A percentile compares a stretch with the other conserved stretches of the same genome.
Conservation (phyloP, 2,888 invertebrate genomes). For the Chymomyza procnemis region DNA sequence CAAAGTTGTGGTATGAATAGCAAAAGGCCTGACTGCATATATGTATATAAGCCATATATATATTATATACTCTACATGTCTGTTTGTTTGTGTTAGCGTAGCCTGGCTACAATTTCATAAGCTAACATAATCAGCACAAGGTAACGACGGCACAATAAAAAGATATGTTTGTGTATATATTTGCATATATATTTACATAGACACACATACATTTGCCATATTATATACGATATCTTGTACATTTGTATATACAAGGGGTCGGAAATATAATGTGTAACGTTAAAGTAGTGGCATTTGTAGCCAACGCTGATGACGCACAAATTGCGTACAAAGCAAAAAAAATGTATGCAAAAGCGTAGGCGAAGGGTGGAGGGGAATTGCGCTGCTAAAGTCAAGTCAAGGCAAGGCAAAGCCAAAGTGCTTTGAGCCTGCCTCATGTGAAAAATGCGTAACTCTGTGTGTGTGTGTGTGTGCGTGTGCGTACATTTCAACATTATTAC, state of each 20-base stretch:
- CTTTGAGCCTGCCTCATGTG: neutral
- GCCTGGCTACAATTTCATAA: conserved; percentile 6
- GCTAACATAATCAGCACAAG: conserved; percentile 4
- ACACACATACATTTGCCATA: neutral
- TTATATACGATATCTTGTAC: too few species aligned
- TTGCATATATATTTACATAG: neutral
- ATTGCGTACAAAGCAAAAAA: conserved; percentile 27
- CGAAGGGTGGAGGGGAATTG: neutral
- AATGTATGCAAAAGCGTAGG: conserved; percentile 17
- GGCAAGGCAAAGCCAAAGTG: neutral
- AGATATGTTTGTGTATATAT: neutral
- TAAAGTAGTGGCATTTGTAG: neutral
- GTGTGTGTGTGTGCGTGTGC: conserved; percentile 2
- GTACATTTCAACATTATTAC: conserved; percentile 3
- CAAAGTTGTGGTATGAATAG: neutral
- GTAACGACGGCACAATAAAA: conserved; percentile 2
- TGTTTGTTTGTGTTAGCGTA: conserved; percentile 5
- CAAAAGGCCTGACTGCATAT: neutral
- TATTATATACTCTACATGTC: neutral
- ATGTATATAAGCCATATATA: neutral
- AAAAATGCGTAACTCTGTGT: too few species aligned
- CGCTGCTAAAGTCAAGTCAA: neutral
- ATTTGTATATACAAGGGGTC: neutral
- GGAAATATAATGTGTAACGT: neutral
- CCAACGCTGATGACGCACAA: conserved; percentile 17